Evolutionary conservation across 2,888 invertebrate genomes (phyloP).

Genomic region (Branchipolynoe longqiensis): DNA sequence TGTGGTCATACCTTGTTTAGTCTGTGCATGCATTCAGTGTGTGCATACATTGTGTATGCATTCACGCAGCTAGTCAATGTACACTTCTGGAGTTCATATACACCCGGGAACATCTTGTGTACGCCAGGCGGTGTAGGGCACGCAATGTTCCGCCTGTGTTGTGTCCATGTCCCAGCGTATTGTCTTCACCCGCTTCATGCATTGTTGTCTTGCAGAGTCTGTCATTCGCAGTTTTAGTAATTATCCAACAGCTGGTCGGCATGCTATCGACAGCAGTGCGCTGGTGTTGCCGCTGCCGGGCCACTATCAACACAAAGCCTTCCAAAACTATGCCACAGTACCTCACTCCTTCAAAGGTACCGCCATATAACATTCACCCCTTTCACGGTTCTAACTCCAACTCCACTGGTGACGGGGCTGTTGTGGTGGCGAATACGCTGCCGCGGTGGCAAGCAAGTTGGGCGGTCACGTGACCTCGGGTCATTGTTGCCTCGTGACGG

Average conservation of each 20-base stretch:
- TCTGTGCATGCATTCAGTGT: no score
- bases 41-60: no score
- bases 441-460: no score
- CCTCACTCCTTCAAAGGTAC: conserved; percentile 47
- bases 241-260: conserved; percentile 6
- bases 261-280: conserved; percentile 43
- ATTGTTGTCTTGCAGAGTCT: conserved; percentile 56
- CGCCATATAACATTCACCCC: not conserved
- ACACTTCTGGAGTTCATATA: not conserved
- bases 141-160: not conserved
- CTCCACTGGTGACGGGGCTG: not conserved
- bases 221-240: conserved; percentile 35
- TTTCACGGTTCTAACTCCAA: not conserved
- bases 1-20: no score
- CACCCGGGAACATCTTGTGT: not conserved
- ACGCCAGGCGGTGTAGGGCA: not conserved
- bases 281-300: not conserved
- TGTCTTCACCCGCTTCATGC: conserved; percentile 48
- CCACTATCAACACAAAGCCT: not conserved
- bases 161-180: not conserved
- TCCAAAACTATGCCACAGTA: conserved; percentile 38
- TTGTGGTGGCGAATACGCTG: no score
- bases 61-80: not conserved
- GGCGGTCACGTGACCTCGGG: no score
- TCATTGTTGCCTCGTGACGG: no score